Base-by-base conservation (phyloP, 2,888 invertebrate genomes). In the Morinoia aosen region DNA sequence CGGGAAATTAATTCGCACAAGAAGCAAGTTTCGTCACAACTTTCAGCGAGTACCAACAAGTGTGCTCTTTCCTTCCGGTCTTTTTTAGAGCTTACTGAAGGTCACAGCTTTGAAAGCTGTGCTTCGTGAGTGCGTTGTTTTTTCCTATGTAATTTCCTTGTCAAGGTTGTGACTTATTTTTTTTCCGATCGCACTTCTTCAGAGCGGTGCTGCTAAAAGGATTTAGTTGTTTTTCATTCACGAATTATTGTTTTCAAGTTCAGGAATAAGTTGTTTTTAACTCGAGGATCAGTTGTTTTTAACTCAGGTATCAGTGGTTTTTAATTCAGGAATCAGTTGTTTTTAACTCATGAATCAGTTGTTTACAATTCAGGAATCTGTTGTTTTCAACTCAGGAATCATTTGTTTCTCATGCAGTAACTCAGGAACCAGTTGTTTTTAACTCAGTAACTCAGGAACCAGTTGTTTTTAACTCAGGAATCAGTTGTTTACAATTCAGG, bases 11-110 rank as follows among this genome's bases (percentile, higher is more conserved):
- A 39, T 39, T 40, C 16, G 16, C 48, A 40, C 90, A 90, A 90
- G 90, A 90, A 90, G 90, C 90, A 90, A 40, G 90, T 90, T 90
- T 90, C 90, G 48, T 90, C 90, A 90, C 25, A 76, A 48, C 40
- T 48, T 90, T 40, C 48, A 90, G 39, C 39, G 90, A 90, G 40
- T 48, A 40, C 48, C 5, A 90, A 90, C 90, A 90, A 40, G 90
- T 40, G 39, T 5, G 48, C 12, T 48, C 40, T 40, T 90, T 90
- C 90, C 90, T 90, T 39, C 48, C 90, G 90, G 39, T 90, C 90
- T 90, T 90, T 90, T 90, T 14, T 14, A 48, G 5, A 19, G 48
- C 90, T 48, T 16, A 90, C 7, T 19, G 90, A 90, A 90, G 90
- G 90, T 33, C 90, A 40, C 16, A 39, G 40, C 90, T 10, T 33